A percentile compares a stretch with the other conserved stretches of the same genome.
phyloP scores from a whole-genome alignment of 2,113 vertebrate genomes.

The Lasiurus cinereus region DNA sequence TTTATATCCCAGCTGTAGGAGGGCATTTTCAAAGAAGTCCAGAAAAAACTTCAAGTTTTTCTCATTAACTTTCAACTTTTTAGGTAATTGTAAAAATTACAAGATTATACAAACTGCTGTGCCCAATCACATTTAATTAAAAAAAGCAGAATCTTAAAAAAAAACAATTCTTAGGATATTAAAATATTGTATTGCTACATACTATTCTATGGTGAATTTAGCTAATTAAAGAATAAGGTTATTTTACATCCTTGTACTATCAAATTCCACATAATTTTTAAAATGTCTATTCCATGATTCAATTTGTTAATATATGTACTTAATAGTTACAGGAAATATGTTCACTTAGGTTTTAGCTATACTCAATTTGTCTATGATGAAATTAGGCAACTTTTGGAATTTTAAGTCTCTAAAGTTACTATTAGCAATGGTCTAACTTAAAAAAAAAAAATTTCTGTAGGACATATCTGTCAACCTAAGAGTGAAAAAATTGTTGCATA shows the following conservation, averaged over 20 bases:
- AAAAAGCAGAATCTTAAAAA: slow-evolving; percentile 54
- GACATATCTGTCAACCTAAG: background rate
- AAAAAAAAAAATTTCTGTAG: background rate
- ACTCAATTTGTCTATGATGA: background rate
- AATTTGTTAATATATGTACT: slow-evolving; percentile 21
- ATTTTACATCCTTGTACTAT: background rate
- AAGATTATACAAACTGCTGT: slow-evolving; percentile 41
- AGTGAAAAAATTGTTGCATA: slow-evolving; percentile 34
- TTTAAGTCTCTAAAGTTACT: slow-evolving; percentile 6
- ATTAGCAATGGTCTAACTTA: background rate
- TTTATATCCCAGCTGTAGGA: slow-evolving; percentile 78
- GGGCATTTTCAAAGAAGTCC: slow-evolving; percentile 82
- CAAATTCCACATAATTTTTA: slow-evolving; percentile 24
- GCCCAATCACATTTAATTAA: slow-evolving; percentile 36
- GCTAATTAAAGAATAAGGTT: slow-evolving; percentile 42
- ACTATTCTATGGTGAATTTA: slow-evolving; percentile 1
- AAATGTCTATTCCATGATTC: background rate
- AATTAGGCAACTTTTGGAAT: slow-evolving; percentile 56
- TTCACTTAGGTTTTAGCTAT: slow-evolving; percentile 14
- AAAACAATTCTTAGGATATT: background rate
- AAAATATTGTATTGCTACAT: slow-evolving; percentile 40
- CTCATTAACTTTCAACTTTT: slow-evolving; percentile 52
- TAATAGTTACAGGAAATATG: background rate
- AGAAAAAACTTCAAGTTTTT: slow-evolving; percentile 76
- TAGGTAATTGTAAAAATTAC: background rate